phyloP scores from a whole-genome alignment of 2,888 invertebrate species.

The Rutpela maculata region DNA sequence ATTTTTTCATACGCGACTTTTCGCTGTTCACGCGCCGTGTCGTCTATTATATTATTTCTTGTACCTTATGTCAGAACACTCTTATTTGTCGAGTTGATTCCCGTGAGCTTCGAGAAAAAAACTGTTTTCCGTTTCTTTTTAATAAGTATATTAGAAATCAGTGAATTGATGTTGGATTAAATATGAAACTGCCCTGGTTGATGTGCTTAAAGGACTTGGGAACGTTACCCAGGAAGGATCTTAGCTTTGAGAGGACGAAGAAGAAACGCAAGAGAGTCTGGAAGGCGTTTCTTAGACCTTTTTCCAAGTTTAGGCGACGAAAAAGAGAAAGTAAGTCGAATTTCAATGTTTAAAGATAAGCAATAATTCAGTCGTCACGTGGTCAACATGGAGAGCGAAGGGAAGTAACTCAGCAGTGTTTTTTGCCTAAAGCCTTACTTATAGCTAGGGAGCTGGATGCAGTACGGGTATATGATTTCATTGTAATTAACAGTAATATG shows the following conservation, averaged over 20 bases:
- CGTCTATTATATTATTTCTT: conserved; percentile 41
- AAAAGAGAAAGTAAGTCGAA: conserved; percentile 26
- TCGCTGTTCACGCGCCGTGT: conserved; percentile 47
- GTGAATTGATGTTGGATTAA: background rate
- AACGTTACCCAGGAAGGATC: conserved; percentile 46
- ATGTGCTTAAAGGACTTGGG: conserved; percentile 59
- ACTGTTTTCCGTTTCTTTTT: conserved; percentile 13
- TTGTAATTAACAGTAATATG: too few relatives aligned
- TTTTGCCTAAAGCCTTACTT: too few relatives aligned
- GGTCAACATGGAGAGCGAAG: too few relatives aligned
- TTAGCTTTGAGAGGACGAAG: conserved; percentile 33
- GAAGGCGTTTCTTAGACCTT: conserved; percentile 51
- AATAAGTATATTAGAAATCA: background rate
- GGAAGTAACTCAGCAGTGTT: too few relatives aligned
- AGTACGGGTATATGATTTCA: too few relatives aligned
- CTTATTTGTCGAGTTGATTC: background rate
- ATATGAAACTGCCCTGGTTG: conserved; percentile 67
- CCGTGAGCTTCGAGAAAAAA: conserved; percentile 11
- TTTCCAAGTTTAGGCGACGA: conserved; percentile 32
- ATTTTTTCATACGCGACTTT: conserved; percentile 41
- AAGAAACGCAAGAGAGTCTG: conserved; percentile 47
- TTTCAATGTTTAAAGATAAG: background rate
- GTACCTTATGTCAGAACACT: conserved; percentile 9
- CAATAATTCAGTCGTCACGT: too few relatives aligned
- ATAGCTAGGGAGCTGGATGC: too few relatives aligned